Conservation (phyloP, 1,140 invertebrate genomes). For the Drosophila murphyi region DNA sequence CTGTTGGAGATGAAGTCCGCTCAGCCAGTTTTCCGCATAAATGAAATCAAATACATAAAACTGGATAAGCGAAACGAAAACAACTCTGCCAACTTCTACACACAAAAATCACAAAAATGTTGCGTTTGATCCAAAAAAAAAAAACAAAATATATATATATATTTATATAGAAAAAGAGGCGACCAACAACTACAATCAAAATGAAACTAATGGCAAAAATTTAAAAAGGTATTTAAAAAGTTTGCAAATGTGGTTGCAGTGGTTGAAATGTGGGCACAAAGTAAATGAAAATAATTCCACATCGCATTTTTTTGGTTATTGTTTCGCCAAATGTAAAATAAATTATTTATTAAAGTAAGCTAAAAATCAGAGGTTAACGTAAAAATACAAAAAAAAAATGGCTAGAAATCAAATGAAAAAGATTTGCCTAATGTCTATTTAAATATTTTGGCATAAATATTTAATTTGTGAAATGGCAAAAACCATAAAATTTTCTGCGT, state of each 20-base stretch:
- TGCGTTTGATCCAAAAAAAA: slow-evolving; percentile 16
- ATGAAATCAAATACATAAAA: slow-evolving; percentile 78
- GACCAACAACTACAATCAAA: slow-evolving; percentile 45
- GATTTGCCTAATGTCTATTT: slow-evolving; percentile 1
- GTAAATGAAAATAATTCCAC: slow-evolving; percentile 73
- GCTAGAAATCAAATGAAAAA: slow-evolving; percentile 15
- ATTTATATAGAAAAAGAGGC: not conserved
- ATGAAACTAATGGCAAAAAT: slow-evolving; percentile 74
- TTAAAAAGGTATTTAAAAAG: slow-evolving; percentile 81
- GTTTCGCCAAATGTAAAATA: slow-evolving; percentile 14
- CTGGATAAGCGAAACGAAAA: slow-evolving; percentile 59
- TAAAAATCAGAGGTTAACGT: not conserved
- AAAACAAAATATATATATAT: slow-evolving; percentile 8
- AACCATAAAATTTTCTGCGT: not conserved
- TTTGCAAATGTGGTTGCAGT: slow-evolving; percentile 74
- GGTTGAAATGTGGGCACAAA: slow-evolving; percentile 62
- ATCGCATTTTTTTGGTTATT: slow-evolving; percentile 10
- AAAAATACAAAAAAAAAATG: not conserved
- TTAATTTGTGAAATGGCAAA: slow-evolving; percentile 2
- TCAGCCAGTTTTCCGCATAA: slow-evolving; percentile 18
- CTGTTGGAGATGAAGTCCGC: slow-evolving; percentile 16
- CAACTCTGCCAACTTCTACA: slow-evolving; percentile 30
- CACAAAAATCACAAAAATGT: slow-evolving; percentile 59
- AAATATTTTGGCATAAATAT: not conserved
- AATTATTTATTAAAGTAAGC: slow-evolving; percentile 38